Evolutionary conservation across 1,140 invertebrate genomes (phyloP).

Genomic region (Orchestia grillus): DNA sequence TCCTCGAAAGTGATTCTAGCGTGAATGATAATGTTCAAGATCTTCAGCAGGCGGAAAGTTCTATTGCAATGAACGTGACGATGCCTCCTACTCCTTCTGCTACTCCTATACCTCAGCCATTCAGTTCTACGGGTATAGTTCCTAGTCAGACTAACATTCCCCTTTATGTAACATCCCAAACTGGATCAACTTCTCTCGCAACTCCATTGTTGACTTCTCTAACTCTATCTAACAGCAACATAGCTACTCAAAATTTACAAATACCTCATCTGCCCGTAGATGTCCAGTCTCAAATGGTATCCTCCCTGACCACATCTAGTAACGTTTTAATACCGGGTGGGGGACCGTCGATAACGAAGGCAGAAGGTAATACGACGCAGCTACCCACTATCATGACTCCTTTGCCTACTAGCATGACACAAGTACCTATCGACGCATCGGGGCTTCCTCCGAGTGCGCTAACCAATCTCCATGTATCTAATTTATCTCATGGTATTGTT

Average conservation of each 20-base stretch:
- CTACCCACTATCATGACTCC: constrained; percentile 43
- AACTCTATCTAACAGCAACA: background rate
- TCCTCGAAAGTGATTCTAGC: background rate
- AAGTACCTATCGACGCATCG: background rate
- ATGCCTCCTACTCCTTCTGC: constrained; percentile 11
- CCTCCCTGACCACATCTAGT: background rate
- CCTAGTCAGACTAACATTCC: constrained; percentile 18
- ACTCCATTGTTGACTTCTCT: background rate
- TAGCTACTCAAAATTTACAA: background rate
- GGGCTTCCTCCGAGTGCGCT: background rate
- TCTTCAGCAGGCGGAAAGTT: background rate
- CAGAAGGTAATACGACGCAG: background rate
- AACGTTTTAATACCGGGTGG: background rate
- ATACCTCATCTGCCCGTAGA: background rate
- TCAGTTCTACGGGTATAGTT: background rate
- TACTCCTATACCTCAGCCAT: background rate
- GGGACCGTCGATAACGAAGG: background rate
- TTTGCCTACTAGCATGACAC: constrained; percentile 9
- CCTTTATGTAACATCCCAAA: background rate
- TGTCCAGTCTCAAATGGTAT: background rate
- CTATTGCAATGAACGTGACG: background rate
- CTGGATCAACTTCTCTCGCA: background rate
- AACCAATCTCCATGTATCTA: background rate
- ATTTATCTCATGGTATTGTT: constrained; percentile 8
- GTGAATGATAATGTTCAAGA: background rate